These are phyloP conservation scores for Tetraneura akinire DNA, from an alignment of 1,140 invertebrate genomes.

Conservation along the genomic window DNA sequence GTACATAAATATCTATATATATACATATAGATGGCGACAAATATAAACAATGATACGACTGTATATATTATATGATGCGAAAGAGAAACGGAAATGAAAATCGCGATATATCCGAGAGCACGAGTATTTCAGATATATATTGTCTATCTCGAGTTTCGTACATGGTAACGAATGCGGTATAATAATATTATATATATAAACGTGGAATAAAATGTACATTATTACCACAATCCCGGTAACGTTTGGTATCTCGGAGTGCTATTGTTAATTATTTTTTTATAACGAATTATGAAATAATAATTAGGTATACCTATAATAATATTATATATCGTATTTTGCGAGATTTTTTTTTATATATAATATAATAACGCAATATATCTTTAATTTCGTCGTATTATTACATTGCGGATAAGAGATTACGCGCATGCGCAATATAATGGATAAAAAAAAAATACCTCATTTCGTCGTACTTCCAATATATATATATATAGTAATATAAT, in stretches of 20 bases:
- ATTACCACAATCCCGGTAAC: neutral
- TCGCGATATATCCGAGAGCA: neutral
- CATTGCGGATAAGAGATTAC: neutral
- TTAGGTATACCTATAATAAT: too few relatives aligned
- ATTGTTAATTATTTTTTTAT: too few relatives aligned
- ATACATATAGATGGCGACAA: neutral
- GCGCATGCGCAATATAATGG: neutral
- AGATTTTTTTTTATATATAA: too few relatives aligned
- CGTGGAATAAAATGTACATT: too few relatives aligned
- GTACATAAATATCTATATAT: neutral
- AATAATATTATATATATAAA: too few relatives aligned
- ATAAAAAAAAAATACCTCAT: neutral
- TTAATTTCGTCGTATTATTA: conserved; percentile 17
- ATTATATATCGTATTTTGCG: too few relatives aligned
- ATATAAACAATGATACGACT: too few relatives aligned
- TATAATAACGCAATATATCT: too few relatives aligned
- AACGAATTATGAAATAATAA: too few relatives aligned
- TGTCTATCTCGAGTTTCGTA: neutral
- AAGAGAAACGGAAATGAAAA: conserved; percentile 23
- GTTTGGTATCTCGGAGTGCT: neutral
- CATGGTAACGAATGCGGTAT: neutral
- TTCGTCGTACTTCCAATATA: neutral
- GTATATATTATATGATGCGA: too few relatives aligned
- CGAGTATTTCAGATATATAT: too few relatives aligned
- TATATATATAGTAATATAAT: too few relatives aligned